Evolutionary conservation across 2,797 vertebrate species (phyloP).

Genomic region (Hoplostethus mediterraneus): DNA sequence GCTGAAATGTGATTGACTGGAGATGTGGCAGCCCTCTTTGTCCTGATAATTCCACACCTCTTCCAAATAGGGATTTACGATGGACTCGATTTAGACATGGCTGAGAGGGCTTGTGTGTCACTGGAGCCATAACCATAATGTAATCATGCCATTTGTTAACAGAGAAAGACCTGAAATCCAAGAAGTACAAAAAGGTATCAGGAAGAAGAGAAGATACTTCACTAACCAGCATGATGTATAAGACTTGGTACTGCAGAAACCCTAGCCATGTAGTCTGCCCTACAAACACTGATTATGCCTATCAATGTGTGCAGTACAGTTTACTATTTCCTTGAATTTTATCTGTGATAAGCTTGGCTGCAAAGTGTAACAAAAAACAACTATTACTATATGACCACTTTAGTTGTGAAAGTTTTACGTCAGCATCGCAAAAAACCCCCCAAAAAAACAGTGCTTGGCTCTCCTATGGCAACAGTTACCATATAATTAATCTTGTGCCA

Average conservation of each 20-base stretch:
- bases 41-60: constrained; percentile 56
- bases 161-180: neutral
- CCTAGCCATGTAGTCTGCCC: neutral
- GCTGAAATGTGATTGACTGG: constrained; percentile 62
- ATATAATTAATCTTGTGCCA: constrained; percentile 14
- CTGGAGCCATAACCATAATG: constrained; percentile 31
- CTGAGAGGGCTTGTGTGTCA: constrained; percentile 32
- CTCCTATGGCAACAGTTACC: neutral
- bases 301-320: neutral
- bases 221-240: neutral
- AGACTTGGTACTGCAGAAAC: too few species aligned
- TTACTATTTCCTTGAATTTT: too few species aligned
- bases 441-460: too few species aligned
- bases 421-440: too few species aligned
- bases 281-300: neutral
- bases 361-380: too few species aligned
- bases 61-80: constrained; percentile 63
- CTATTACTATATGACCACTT: too few species aligned
- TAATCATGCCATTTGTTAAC: constrained; percentile 47
- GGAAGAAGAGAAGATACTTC: neutral
- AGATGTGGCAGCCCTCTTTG: constrained; percentile 49
- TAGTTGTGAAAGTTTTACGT: too few species aligned
- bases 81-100: constrained; percentile 50
- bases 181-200: neutral
- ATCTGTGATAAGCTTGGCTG: too few species aligned